Conservation (phyloP, 2,797 vertebrate genomes). For the Galagoides demidoff region DNA sequence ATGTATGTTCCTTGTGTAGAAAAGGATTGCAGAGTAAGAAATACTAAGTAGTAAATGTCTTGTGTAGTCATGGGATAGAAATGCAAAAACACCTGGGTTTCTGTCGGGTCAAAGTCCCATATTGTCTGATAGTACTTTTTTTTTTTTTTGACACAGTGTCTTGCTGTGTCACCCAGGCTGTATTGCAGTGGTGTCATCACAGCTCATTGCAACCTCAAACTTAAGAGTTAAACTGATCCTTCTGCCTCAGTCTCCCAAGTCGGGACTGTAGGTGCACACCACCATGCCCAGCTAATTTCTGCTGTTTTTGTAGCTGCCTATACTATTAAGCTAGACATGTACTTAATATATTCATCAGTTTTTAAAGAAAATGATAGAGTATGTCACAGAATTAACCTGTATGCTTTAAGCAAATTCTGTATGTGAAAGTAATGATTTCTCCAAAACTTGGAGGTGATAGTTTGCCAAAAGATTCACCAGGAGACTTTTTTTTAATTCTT, state of each 20-base stretch:
- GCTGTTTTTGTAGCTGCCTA: not conserved
- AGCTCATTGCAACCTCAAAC: not conserved
- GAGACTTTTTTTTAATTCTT: not conserved
- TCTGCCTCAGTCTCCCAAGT: not conserved
- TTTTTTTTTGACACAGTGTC: not conserved
- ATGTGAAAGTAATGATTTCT: not conserved
- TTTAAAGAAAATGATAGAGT: not conserved
- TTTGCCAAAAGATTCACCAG: not conserved
- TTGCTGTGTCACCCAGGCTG: not conserved
- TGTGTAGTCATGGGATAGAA: not conserved
- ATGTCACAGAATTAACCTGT: not conserved
- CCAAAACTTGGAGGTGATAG: not conserved
- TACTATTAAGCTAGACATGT: not conserved
- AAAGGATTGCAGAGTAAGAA: not conserved
- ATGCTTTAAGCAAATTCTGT: not conserved
- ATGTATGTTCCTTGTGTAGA: not conserved
- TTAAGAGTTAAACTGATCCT: not conserved
- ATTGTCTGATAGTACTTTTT: not conserved
- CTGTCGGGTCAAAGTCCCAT: not conserved
- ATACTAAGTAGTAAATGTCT: not conserved
- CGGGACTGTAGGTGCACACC: not conserved
- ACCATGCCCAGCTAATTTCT: not conserved
- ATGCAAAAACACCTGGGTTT: not conserved
- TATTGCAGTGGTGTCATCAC: not conserved
- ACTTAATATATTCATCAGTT: not conserved